Evolutionary conservation across 2,888 invertebrate genomes (phyloP).

Genomic region (Drosophila paranaensis): DNA sequence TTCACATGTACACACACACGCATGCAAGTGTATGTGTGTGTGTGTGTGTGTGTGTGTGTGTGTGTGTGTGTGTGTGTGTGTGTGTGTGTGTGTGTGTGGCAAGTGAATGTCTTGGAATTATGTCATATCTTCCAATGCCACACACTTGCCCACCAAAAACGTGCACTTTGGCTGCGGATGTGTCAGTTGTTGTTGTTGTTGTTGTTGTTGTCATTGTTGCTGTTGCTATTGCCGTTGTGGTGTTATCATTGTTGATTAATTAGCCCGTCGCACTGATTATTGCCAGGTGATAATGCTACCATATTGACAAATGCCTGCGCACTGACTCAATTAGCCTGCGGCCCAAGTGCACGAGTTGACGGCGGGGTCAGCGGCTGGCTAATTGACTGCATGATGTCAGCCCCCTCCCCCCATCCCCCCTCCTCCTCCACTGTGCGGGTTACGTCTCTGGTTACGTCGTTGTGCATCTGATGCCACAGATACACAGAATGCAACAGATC

Average conservation of each 20-base stretch:
- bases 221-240: constrained; percentile 1
- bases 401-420: not conserved
- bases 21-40: not conserved
- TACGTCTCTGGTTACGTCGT: constrained; percentile 34
- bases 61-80: not conserved
- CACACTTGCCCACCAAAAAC: constrained; percentile 55
- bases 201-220: constrained; percentile 19
- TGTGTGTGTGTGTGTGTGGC: constrained; percentile 36
- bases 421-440: not conserved
- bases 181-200: constrained; percentile 12
- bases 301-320: constrained; percentile 27
- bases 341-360: not conserved
- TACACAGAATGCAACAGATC: constrained; percentile 29
- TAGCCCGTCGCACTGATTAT: constrained; percentile 46
- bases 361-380: constrained; percentile 27
- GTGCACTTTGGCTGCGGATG: constrained; percentile 44
- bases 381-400: constrained; percentile 51
- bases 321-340: constrained; percentile 36
- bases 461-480: constrained; percentile 7
- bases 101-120: constrained; percentile 74
- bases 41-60: constrained; percentile 29
- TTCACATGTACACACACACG: not conserved
- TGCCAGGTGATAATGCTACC: constrained; percentile 58
- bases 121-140: constrained; percentile 75
- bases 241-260: constrained; percentile 70